Conservation (phyloP, 2,113 vertebrate genomes). For the Proterorhinus semilunaris region DNA sequence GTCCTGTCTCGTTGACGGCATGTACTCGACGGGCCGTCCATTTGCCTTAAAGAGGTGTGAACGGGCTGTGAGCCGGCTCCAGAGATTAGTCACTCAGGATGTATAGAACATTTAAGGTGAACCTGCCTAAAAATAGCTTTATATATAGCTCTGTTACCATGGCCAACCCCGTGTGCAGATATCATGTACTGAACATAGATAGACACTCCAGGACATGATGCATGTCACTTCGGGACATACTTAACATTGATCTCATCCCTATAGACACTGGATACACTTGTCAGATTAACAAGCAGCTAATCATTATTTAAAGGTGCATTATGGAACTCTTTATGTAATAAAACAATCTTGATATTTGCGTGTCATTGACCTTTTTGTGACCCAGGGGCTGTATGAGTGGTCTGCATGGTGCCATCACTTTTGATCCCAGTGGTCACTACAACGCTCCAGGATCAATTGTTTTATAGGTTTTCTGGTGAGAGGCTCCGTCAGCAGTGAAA, state of each 20-base stretch:
- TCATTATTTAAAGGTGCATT: too few relatives aligned
- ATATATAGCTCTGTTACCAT: slow-evolving; percentile 15
- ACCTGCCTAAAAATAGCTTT: neutral
- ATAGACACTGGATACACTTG: neutral
- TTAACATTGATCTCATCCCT: neutral
- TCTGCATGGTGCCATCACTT: too few relatives aligned
- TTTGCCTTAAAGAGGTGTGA: slow-evolving; percentile 1
- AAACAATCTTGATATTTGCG: too few relatives aligned
- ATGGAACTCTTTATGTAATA: too few relatives aligned
- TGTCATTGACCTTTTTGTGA: too few relatives aligned
- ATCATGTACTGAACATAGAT: neutral
- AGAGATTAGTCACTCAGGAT: neutral
- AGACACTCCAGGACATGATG: neutral
- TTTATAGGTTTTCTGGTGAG: too few relatives aligned
- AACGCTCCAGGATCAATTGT: too few relatives aligned
- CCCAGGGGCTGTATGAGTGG: too few relatives aligned
- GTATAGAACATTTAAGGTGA: neutral
- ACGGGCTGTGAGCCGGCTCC: neutral
- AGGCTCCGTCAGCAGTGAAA: too few relatives aligned
- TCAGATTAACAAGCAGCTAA: too few relatives aligned
- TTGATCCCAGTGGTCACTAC: too few relatives aligned
- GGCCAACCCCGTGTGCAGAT: neutral
- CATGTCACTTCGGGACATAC: neutral
- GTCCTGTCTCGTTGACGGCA: neutral
- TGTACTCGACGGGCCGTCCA: neutral